These are phyloP conservation scores for Bhutanitis thaidina DNA, from an alignment of 2,888 invertebrate species.

Conservation along the genomic window DNA sequence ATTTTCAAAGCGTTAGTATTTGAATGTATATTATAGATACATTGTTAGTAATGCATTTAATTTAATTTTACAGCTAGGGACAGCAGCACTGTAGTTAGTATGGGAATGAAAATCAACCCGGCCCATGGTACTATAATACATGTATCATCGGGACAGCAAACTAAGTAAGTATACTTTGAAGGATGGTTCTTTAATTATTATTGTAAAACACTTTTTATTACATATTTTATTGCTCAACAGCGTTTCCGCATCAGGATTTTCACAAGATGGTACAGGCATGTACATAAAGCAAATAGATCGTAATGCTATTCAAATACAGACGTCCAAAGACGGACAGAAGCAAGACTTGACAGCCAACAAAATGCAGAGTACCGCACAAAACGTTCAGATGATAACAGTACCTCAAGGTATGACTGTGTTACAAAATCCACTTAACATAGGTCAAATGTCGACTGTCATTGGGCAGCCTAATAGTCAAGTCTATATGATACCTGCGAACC, in stretches of 20 bases:
- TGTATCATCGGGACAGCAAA: constrained; percentile 72
- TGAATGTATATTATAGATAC: too few species aligned
- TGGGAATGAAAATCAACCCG: constrained; percentile 75
- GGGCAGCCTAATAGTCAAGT: constrained; percentile 70
- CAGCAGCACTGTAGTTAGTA: constrained; percentile 62
- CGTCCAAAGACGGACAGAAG: constrained; percentile 61
- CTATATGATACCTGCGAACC: constrained; percentile 71
- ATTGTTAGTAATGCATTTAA: not conserved
- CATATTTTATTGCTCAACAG: constrained; percentile 31
- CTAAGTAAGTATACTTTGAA: constrained; percentile 48
- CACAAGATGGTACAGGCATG: constrained; percentile 65
- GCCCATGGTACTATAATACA: constrained; percentile 72
- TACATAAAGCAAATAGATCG: constrained; percentile 69
- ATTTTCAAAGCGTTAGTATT: not conserved
- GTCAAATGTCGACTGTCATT: constrained; percentile 61
- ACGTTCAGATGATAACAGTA: constrained; percentile 72
- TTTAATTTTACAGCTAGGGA: constrained; percentile 57
- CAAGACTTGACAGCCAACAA: constrained; percentile 56
- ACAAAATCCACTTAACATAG: constrained; percentile 64
- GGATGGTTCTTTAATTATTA: too few species aligned
- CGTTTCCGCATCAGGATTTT: constrained; percentile 54
- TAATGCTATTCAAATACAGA: constrained; percentile 66
- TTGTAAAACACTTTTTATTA: too few species aligned
- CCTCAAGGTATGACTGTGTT: constrained; percentile 71
- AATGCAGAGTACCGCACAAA: constrained; percentile 59